These are phyloP conservation scores for Leucosticte australis DNA, from an alignment of 2,113 vertebrate species.

Conservation along the genomic window DNA sequence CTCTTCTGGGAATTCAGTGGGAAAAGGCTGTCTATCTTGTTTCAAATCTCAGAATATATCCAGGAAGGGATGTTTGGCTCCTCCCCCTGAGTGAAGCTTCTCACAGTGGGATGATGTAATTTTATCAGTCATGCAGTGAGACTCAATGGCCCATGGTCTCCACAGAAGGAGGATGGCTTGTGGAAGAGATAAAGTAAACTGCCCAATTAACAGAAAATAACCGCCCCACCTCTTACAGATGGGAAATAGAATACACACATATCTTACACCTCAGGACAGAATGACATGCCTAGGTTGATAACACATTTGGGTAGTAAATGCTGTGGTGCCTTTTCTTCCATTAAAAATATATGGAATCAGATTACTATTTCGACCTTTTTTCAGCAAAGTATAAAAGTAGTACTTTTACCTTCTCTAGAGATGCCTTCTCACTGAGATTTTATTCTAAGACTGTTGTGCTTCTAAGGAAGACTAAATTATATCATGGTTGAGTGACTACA, in stretches of 20 bases:
- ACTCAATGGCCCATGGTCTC: background rate
- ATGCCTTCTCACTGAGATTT: slow-evolving; percentile 16
- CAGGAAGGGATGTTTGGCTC: background rate
- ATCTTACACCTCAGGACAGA: background rate
- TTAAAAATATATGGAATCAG: background rate
- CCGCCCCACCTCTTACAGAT: background rate
- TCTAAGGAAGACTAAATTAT: slow-evolving; percentile 32
- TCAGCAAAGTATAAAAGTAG: background rate
- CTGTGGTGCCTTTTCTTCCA: background rate
- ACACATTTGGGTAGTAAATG: background rate
- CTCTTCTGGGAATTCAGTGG: background rate
- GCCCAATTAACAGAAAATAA: background rate
- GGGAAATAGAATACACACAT: background rate
- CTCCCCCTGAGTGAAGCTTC: background rate
- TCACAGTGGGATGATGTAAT: background rate
- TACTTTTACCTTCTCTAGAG: background rate
- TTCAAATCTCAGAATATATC: background rate
- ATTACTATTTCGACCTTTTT: background rate
- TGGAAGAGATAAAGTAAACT: background rate
- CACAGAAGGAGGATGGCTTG: background rate
- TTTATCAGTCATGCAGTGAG: background rate
- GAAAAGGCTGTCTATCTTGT: background rate
- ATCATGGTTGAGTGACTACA: slow-evolving; percentile 5
- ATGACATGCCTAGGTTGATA: background rate
- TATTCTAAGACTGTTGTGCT: background rate